These are phyloP conservation scores for Congeria kusceri DNA, from an alignment of 2,888 invertebrate species.

Conservation along the genomic window DNA sequence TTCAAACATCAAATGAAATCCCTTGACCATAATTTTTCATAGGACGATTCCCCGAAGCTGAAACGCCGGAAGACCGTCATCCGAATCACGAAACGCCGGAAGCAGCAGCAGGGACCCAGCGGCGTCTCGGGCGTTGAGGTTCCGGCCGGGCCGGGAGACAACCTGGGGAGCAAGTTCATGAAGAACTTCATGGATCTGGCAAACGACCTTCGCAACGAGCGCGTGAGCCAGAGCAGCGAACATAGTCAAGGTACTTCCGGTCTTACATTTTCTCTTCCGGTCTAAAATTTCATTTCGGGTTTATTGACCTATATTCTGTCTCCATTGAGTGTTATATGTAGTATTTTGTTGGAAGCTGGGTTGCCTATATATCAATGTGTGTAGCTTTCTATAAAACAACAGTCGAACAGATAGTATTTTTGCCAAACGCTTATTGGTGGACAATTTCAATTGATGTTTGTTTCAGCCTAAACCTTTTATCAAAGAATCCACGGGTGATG, in stretches of 20 bases:
- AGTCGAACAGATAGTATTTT: no score
- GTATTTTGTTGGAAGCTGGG: no score
- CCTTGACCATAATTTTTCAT: background rate
- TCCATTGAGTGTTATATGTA: no score
- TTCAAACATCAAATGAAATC: background rate
- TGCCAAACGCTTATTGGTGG: no score
- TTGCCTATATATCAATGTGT: no score
- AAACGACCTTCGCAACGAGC: slow-evolving; percentile 73
- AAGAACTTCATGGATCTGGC: slow-evolving; percentile 78
- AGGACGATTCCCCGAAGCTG: slow-evolving; percentile 74
- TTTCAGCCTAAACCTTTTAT: no score
- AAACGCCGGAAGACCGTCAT: slow-evolving; percentile 72
- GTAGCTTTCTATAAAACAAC: no score
- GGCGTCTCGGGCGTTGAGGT: background rate
- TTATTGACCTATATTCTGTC: no score
- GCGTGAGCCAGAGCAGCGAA: slow-evolving; percentile 58
- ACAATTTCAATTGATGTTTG: no score
- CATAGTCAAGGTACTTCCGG: slow-evolving; percentile 29
- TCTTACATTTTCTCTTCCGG: no score
- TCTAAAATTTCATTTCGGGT: no score
- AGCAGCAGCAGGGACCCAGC: slow-evolving; percentile 45
- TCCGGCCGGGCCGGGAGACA: slow-evolving; percentile 62
- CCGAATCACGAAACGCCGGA: slow-evolving; percentile 66
- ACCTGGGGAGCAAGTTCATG: slow-evolving; percentile 74
- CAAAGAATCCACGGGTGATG: no score